Percentiles rank a stretch among this genome's conserved stretches.
phyloP scores from a whole-genome alignment of 2,888 invertebrate genomes.

The Brachypalpus laphriformis region DNA sequence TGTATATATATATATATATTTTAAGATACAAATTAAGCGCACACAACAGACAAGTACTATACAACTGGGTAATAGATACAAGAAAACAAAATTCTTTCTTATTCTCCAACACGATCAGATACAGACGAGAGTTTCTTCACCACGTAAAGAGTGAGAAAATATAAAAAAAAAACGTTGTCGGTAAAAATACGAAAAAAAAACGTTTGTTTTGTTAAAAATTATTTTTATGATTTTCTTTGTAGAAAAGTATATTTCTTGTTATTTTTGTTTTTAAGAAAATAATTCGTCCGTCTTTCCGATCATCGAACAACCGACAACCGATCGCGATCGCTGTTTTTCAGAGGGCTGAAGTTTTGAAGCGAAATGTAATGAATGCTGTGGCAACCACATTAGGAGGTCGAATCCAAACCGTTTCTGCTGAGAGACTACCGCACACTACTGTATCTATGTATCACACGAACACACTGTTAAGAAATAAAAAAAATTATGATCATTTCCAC shows the following conservation, averaged over 20 bases:
- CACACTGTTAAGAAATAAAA: too few species aligned
- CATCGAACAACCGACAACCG: slow-evolving; percentile 71
- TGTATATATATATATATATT: background rate
- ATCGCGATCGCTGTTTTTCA: slow-evolving; percentile 73
- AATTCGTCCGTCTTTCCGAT: slow-evolving; percentile 65
- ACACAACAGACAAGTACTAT: slow-evolving; percentile 53
- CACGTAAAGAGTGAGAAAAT: slow-evolving; percentile 23
- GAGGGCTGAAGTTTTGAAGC: slow-evolving; percentile 73
- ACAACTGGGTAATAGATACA: slow-evolving; percentile 50
- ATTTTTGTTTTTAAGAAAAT: slow-evolving; percentile 37
- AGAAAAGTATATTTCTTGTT: slow-evolving; percentile 23
- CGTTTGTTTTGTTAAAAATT: background rate
- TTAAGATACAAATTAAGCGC: slow-evolving; percentile 37
- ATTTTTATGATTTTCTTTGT: slow-evolving; percentile 21
- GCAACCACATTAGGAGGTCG: slow-evolving; percentile 74
- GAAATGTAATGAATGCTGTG: slow-evolving; percentile 73
- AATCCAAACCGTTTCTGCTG: slow-evolving; percentile 67
- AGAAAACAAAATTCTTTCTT: slow-evolving; percentile 31
- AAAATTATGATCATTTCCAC: slow-evolving; percentile 41
- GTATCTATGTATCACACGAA: slow-evolving; percentile 5
- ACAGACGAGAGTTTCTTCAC: slow-evolving; percentile 46
- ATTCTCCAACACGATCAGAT: slow-evolving; percentile 56
- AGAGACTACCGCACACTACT: slow-evolving; percentile 46
- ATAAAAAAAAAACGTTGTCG: slow-evolving; percentile 1
- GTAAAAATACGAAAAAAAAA: background rate